phyloP scores from a whole-genome alignment of 1,140 invertebrate genomes.

The Trichonephila clavipes region DNA sequence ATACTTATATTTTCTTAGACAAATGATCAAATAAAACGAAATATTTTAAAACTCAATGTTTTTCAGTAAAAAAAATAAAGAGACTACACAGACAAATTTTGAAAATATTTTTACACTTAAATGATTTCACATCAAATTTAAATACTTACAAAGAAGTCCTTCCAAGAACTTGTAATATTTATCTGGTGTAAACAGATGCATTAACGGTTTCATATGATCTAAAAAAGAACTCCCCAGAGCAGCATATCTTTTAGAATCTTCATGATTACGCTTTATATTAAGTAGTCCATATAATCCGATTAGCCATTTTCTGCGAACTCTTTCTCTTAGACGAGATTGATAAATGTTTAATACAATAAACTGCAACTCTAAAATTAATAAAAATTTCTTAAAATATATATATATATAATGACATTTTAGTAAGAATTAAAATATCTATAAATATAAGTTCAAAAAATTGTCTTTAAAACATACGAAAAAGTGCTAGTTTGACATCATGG shows the following conservation, averaged over 20 bases:
- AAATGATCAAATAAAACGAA: too few species aligned
- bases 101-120: not conserved
- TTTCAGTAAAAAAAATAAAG: not conserved
- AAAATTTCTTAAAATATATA: too few species aligned
- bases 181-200: constrained; percentile 87
- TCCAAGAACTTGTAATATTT: constrained; percentile 90
- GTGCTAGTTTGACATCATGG: too few species aligned
- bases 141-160: constrained; percentile 84
- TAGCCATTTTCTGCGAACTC: constrained; percentile 86
- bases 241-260: constrained; percentile 84
- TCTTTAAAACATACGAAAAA: too few species aligned
- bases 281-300: constrained; percentile 91
- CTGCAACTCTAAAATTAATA: constrained; percentile 84
- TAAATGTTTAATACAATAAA: constrained; percentile 86
- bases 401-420: too few species aligned
- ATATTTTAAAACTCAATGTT: not conserved
- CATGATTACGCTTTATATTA: constrained; percentile 84
- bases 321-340: constrained; percentile 87
- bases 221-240: constrained; percentile 84
- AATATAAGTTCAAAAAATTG: too few species aligned
- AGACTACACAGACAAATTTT: not conserved
- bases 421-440: too few species aligned
- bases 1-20: too few species aligned
- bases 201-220: constrained; percentile 86
- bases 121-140: not conserved